These are phyloP conservation scores for Zaprionus kolodkinae DNA, from an alignment of 1,140 invertebrate species.

Conservation along the genomic window DNA sequence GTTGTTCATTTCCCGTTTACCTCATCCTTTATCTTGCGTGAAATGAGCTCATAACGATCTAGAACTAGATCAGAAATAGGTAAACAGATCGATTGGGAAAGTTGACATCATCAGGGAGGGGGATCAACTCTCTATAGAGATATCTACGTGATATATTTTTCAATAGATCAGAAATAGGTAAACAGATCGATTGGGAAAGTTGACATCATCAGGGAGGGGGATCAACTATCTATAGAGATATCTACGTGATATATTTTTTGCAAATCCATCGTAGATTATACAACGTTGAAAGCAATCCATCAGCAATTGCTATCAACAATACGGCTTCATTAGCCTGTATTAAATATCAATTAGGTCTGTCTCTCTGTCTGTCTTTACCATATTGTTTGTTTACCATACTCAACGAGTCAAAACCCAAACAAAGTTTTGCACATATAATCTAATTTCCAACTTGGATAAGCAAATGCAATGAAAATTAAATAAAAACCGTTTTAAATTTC, in stretches of 20 bases:
- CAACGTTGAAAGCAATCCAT: neutral
- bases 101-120: slow-evolving; percentile 12
- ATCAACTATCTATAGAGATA: neutral
- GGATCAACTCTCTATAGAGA: no score
- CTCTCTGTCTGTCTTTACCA: neutral
- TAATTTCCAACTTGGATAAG: slow-evolving; percentile 45
- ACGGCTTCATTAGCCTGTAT: slow-evolving; percentile 22
- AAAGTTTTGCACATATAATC: slow-evolving; percentile 38
- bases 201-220: neutral
- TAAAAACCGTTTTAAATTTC: slow-evolving; percentile 63
- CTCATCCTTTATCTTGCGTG: slow-evolving; percentile 24
- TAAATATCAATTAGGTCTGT: slow-evolving; percentile 16
- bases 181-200: neutral
- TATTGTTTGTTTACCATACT: slow-evolving; percentile 3
- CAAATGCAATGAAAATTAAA: slow-evolving; percentile 65
- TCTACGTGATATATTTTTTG: neutral
- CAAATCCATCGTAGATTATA: neutral
- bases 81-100: neutral
- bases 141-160: neutral
- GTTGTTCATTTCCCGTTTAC: slow-evolving; percentile 29
- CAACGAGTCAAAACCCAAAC: neutral
- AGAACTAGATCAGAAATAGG: neutral
- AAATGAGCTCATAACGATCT: slow-evolving; percentile 18
- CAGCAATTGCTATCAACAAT: slow-evolving; percentile 10
- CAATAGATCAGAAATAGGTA: neutral